Evolutionary conservation across 2,888 invertebrate genomes (phyloP), one percentile per base, ranked within the genome.

Genomic region (Drosophila fulvimacula): DNA sequence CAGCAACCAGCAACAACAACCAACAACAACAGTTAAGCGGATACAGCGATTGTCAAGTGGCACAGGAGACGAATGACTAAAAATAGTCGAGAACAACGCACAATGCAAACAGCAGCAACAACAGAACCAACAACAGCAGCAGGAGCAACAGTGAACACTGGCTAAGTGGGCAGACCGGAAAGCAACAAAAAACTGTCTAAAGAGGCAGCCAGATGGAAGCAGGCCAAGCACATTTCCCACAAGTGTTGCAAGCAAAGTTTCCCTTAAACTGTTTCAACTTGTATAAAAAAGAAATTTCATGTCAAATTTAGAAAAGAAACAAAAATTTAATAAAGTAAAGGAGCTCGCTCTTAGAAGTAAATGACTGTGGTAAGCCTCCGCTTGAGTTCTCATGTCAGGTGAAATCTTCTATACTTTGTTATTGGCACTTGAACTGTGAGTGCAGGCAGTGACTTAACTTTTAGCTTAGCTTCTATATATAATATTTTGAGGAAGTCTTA

Each of bases 41-140:
- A 85, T 85, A 71, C 77, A 75, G 81, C 82, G 77, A 85, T 88
- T 84, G 84, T 84, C 87, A 79, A 82, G 82, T 79, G 76, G 46
- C 61, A 51, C 44, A 51, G 56, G 39, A 63, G 58, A 56, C 63
- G 59, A 63, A 74, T 64, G 53, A 60, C 44, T 53, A 46, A 19
- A 46, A 63, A 64, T 59, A 61, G 57, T 51, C 52, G 69, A 64
- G 69, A 58, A n/a, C 27, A 44, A 53, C 15, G 49, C 49, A 69
- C 57, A 63, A 42, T 51, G 60, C 57, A 57, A 53, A 56, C 46
- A 44, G 4, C 15, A 61, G 34, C 64, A 36, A 17, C 41, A 24
- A 0, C 42, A 46, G 0, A 24, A n/a, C 0, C 27, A 46, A 1
- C 24, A 21, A 9, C 51, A n/a, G 21, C 13, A 61, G 48, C 64